A percentile compares a stretch with the other conserved stretches of the same genome.
phyloP scores from a whole-genome alignment of 2,888 invertebrate genomes.

The Penaeus monodon region DNA sequence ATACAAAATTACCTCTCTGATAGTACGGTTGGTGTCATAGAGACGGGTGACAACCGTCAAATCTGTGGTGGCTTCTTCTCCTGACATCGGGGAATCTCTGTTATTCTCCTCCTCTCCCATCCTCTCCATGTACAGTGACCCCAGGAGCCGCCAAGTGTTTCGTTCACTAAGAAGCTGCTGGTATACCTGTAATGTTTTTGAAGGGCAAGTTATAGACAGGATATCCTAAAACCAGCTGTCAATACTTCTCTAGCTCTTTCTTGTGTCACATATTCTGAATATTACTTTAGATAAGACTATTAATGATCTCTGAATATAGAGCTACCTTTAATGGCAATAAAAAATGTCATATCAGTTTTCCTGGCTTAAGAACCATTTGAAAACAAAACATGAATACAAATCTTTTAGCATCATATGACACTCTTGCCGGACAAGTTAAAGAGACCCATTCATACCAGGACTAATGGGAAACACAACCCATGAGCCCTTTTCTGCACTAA shows the following conservation, averaged over 20 bases:
- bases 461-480: too few species aligned
- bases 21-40: slow-evolving; percentile 73
- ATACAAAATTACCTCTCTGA: slow-evolving; percentile 69
- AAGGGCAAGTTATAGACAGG: background rate
- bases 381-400: too few species aligned
- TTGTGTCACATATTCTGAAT: too few species aligned
- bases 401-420: too few species aligned
- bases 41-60: slow-evolving; percentile 75
- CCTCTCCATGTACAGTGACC: slow-evolving; percentile 86
- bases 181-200: slow-evolving; percentile 45
- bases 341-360: background rate
- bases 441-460: too few species aligned
- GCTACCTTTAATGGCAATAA: background rate
- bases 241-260: too few species aligned
- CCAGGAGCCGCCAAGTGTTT: slow-evolving; percentile 88
- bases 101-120: slow-evolving; percentile 71
- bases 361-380: too few species aligned
- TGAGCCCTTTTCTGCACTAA: background rate
- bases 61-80: slow-evolving; percentile 73
- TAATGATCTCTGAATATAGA: background rate
- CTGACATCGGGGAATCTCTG: slow-evolving; percentile 66
- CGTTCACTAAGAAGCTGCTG: slow-evolving; percentile 80
- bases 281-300: too few species aligned
- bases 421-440: too few species aligned
- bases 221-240: background rate